A percentile compares a stretch with the other conserved stretches of the same genome.
phyloP scores from a whole-genome alignment of 2,797 vertebrate species.

The Bufotes viridis region DNA sequence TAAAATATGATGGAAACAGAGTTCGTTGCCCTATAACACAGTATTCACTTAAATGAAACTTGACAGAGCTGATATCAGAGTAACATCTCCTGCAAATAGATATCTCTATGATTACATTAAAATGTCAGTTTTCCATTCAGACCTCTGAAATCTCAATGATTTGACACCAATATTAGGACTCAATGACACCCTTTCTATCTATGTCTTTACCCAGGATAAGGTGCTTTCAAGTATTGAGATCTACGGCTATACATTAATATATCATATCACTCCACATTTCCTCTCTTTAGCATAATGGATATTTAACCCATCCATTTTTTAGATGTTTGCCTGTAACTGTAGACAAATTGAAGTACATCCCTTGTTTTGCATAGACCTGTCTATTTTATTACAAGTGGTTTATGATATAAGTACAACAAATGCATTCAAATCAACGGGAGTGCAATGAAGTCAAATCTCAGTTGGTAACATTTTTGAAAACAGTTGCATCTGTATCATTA shows the following conservation, averaged over 20 bases:
- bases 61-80: slow-evolving; percentile 46
- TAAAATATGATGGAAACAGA: slow-evolving; percentile 30
- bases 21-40: slow-evolving; percentile 23
- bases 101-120: slow-evolving; percentile 53
- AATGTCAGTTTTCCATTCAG: slow-evolving; percentile 52
- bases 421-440: background rate
- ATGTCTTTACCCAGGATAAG: slow-evolving; percentile 50
- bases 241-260: slow-evolving; percentile 65
- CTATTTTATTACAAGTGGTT: background rate
- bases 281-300: slow-evolving; percentile 65
- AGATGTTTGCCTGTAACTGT: slow-evolving; percentile 3
- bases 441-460: background rate
- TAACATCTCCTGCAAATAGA: slow-evolving; percentile 50
- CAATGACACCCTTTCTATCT: slow-evolving; percentile 18
- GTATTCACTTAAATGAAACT: slow-evolving; percentile 48
- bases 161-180: slow-evolving; percentile 49
- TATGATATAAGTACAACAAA: slow-evolving; percentile 11
- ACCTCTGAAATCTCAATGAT: slow-evolving; percentile 39
- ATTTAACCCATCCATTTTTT: slow-evolving; percentile 60
- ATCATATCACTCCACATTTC: slow-evolving; percentile 70
- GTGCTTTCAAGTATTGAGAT: slow-evolving; percentile 59
- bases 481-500: background rate
- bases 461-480: background rate
- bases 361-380: background rate
- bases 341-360: background rate